phyloP scores from a whole-genome alignment of 2,797 vertebrate genomes.

The Morelia viridis region DNA sequence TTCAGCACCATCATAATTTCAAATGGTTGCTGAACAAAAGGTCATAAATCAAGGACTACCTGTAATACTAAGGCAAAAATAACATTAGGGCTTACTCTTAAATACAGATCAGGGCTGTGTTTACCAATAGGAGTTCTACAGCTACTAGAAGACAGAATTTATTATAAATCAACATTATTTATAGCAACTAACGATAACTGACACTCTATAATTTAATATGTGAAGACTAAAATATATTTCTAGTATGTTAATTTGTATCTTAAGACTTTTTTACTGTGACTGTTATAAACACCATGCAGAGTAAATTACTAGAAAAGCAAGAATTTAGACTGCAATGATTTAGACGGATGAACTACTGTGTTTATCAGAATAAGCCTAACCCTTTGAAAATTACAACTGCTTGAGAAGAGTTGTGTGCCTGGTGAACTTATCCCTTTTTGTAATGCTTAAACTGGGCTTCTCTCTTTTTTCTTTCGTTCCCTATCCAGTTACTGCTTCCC shows the following conservation, averaged over 20 bases:
- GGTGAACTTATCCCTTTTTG: background rate
- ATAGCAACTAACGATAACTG: background rate
- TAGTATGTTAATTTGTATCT: background rate
- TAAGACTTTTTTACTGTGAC: background rate
- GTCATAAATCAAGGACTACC: too few relatives aligned
- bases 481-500: background rate
- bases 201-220: background rate
- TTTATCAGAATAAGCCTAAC: background rate
- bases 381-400: background rate
- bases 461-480: background rate
- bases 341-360: background rate
- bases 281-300: background rate
- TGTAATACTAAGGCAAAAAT: background rate
- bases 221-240: background rate
- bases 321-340: background rate
- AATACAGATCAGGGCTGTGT: background rate
- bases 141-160: background rate
- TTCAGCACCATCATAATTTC: too few relatives aligned
- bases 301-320: background rate
- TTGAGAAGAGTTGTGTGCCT: background rate
- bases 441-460: background rate
- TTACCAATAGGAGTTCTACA: background rate
- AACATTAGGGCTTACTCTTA: background rate
- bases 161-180: background rate
- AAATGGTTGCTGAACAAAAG: too few relatives aligned